A percentile compares a stretch with the other conserved stretches of the same genome.
Conservation (phyloP, 2,888 invertebrate genomes). For the Lasius platythorax region DNA sequence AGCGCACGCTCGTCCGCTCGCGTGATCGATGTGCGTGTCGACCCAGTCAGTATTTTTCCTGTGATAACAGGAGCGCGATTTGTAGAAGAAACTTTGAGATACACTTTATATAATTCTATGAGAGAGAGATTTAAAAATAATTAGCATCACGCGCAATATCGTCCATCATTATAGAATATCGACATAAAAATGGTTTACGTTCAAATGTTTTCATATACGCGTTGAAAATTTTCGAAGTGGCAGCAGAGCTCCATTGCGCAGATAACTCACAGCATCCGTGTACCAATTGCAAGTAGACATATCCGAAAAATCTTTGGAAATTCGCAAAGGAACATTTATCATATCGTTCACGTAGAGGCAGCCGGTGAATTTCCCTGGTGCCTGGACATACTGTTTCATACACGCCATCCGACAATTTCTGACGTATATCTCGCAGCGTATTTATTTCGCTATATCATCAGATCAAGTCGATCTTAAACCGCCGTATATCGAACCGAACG, state of each 20-base stretch:
- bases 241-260: not conserved
- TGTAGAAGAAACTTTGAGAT: constrained; percentile 1
- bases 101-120: constrained; percentile 16
- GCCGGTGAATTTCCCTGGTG: constrained; percentile 52
- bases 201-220: not conserved
- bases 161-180: not conserved
- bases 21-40: constrained; percentile 52
- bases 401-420: not conserved
- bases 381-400: constrained; percentile 12
- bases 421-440: constrained; percentile 14
- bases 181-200: not conserved
- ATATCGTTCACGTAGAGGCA: constrained; percentile 18
- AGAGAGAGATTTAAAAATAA: constrained; percentile 11
- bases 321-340: constrained; percentile 37
- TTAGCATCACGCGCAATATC: not conserved
- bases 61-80: constrained; percentile 42
- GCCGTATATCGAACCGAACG: not conserved
- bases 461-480: not conserved
- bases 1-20: constrained; percentile 39
- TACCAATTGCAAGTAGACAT: not conserved
- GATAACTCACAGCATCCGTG: not conserved
- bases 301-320: constrained; percentile 8
- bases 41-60: constrained; percentile 40
- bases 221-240: not conserved
- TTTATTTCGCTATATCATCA: not conserved